phyloP scores from a whole-genome alignment of 1,140 invertebrate genomes.

The Lepidurus apus region DNA sequence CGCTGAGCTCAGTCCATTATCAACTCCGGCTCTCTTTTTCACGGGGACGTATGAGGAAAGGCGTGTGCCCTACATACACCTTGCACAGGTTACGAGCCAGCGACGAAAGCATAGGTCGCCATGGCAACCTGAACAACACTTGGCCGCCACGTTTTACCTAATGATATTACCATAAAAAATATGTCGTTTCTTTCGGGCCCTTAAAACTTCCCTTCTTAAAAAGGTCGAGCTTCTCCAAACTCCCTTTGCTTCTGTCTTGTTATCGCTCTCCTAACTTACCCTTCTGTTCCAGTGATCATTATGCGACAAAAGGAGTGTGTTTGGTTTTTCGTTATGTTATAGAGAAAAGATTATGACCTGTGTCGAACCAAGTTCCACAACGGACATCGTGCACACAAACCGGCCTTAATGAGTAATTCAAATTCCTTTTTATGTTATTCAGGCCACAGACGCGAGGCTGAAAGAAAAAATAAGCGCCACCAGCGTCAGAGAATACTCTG shows the following conservation, averaged over 20 bases:
- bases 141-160: not conserved
- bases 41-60: not conserved
- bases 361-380: too few species aligned
- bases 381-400: too few species aligned
- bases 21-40: not conserved
- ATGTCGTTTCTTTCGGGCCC: too few species aligned
- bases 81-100: not conserved
- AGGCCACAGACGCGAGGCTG: not conserved
- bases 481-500: not conserved
- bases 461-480: not conserved
- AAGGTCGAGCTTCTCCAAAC: not conserved
- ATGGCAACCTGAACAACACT: constrained; percentile 18
- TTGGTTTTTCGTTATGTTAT: too few species aligned
- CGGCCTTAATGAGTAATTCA: too few species aligned
- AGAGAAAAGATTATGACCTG: too few species aligned
- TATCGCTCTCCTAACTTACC: too few species aligned
- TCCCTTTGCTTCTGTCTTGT: too few species aligned
- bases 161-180: constrained; percentile 7
- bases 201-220: not conserved
- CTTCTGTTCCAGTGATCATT: too few species aligned
- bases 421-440: too few species aligned
- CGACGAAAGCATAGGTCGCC: not conserved
- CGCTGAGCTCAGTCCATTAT: constrained; percentile 9
- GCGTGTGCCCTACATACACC: constrained; percentile 6
- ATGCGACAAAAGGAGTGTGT: too few species aligned